phyloP scores from a whole-genome alignment of 2,888 invertebrate species.

The Chrysolina americana region DNA sequence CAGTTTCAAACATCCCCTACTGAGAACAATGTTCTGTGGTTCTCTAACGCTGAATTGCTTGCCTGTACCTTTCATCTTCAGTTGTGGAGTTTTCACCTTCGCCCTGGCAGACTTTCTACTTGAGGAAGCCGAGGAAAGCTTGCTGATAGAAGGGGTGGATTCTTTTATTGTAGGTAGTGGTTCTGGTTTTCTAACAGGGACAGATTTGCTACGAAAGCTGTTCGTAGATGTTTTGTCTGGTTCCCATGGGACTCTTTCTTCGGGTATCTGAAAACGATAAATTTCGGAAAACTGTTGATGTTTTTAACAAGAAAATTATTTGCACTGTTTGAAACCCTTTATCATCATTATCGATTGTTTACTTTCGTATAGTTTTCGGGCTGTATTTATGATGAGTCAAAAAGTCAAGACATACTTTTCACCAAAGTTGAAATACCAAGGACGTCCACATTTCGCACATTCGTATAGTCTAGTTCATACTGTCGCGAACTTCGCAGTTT shows the following conservation, averaged over 20 bases:
- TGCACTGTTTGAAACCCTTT: no score
- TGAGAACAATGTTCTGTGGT: constrained; percentile 63
- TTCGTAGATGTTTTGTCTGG: constrained; percentile 61
- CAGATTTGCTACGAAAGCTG: constrained; percentile 60
- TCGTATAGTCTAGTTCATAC: no score
- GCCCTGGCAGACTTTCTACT: constrained; percentile 25
- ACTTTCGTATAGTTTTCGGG: no score
- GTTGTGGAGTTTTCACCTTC: background rate
- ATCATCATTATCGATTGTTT: no score
- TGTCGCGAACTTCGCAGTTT: no score
- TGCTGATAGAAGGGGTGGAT: constrained; percentile 35
- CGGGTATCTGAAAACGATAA: constrained; percentile 61
- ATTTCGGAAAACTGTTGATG: no score
- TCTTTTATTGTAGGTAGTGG: constrained; percentile 45
- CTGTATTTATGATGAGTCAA: no score
- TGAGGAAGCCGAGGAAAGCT: constrained; percentile 34
- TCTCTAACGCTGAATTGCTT: constrained; percentile 45
- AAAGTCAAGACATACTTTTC: no score
- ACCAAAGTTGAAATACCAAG: no score
- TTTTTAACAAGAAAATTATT: no score
- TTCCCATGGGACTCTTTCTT: constrained; percentile 68
- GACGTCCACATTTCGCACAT: no score
- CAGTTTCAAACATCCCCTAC: constrained; percentile 64
- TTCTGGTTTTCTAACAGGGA: constrained; percentile 54
- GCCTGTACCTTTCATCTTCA: background rate